Percentiles rank a stretch among this genome's conserved stretches.
Evolutionary conservation across 2,888 invertebrate species (phyloP).

Genomic region (Coelopa pilipes): DNA sequence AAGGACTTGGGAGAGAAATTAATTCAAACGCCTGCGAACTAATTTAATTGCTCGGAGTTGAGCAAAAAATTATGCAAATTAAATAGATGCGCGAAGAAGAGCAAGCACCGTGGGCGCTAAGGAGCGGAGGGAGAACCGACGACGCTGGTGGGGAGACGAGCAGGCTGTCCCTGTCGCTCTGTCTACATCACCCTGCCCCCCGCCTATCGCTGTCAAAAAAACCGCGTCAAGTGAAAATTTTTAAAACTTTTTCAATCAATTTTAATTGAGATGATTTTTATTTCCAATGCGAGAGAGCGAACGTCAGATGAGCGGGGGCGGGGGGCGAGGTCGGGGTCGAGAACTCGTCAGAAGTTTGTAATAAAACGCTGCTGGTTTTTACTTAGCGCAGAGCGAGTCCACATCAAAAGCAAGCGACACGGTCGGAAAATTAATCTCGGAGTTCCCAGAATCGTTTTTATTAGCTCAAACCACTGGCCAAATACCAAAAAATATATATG

Average conservation of each 20-base stretch:
- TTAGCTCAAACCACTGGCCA: no score
- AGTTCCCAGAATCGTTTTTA: no score
- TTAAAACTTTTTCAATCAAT: constrained; percentile 33
- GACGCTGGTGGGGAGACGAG: neutral
- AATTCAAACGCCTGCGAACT: constrained; percentile 27
- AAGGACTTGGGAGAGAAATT: neutral
- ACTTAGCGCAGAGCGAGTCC: neutral
- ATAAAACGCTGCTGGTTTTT: neutral
- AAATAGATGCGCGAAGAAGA: constrained; percentile 12
- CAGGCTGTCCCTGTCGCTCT: no score
- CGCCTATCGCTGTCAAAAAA: neutral
- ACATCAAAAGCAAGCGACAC: neutral
- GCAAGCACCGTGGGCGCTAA: neutral
- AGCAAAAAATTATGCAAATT: constrained; percentile 25
- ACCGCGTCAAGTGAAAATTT: constrained; percentile 12
- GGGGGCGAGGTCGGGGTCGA: neutral
- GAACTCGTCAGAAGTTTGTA: neutral
- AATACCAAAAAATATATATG: no score
- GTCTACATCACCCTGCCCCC: neutral
- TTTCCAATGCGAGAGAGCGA: neutral
- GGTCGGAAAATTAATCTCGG: neutral
- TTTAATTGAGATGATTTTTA: constrained; percentile 32
- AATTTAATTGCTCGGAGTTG: constrained; percentile 9
- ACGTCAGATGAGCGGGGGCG: neutral
- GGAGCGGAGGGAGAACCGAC: neutral